Percentiles rank a stretch among this genome's conserved stretches.
phyloP scores from a whole-genome alignment of 2,113 vertebrate genomes.

The Gadus macrocephalus region DNA sequence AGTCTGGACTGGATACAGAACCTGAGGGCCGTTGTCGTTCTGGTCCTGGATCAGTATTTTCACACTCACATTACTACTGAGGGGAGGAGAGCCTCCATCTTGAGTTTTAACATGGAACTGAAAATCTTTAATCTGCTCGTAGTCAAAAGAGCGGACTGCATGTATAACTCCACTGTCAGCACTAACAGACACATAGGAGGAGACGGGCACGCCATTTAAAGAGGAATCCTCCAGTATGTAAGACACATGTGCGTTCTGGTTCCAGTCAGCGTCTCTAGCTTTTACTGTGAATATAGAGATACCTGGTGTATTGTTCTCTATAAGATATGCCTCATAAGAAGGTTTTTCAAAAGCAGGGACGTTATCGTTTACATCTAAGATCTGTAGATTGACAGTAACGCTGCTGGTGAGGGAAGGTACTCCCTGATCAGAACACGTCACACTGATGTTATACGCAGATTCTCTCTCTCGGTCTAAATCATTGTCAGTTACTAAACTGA shows the following conservation, averaged over 20 bases:
- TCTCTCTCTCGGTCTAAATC: slow-evolving; percentile 42
- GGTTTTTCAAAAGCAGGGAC: slow-evolving; percentile 51
- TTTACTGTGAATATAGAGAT: slow-evolving; percentile 63
- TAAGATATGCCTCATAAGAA: slow-evolving; percentile 48
- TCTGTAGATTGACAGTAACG: slow-evolving; percentile 48
- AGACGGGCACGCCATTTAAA: slow-evolving; percentile 66
- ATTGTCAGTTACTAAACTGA: slow-evolving; percentile 43
- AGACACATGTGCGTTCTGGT: slow-evolving; percentile 78
- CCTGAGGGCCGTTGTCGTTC: slow-evolving; percentile 38
- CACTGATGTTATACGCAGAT: slow-evolving; percentile 48
- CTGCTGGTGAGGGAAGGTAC: slow-evolving; percentile 50
- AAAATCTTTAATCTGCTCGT: slow-evolving; percentile 48
- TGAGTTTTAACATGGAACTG: slow-evolving; percentile 50
- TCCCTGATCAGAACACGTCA: slow-evolving; percentile 51
- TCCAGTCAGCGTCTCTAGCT: slow-evolving; percentile 63
- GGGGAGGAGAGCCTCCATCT: slow-evolving; percentile 18
- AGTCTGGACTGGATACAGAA: slow-evolving; percentile 42
- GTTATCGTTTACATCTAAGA: slow-evolving; percentile 66
- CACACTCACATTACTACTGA: slow-evolving; percentile 36
- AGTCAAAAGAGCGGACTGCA: slow-evolving; percentile 77
- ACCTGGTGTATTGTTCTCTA: slow-evolving; percentile 65
- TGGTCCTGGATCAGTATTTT: slow-evolving; percentile 46
- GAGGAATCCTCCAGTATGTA: slow-evolving; percentile 72
- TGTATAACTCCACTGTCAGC: slow-evolving; percentile 76
- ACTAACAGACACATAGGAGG: slow-evolving; percentile 78